Base-by-base conservation (phyloP, 1,140 invertebrate genomes). In the Lasaia peninsularis region DNA sequence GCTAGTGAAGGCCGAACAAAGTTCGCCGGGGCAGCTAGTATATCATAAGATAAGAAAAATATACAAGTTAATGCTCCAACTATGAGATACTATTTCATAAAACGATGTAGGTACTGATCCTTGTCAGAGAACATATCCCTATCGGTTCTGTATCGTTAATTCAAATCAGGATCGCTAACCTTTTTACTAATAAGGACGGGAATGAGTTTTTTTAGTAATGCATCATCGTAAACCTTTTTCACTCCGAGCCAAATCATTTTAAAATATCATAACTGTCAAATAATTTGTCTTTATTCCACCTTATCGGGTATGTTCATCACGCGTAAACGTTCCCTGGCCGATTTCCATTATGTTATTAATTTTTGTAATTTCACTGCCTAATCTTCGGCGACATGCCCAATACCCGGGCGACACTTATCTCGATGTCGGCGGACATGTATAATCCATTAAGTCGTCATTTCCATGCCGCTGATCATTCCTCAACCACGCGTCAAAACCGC, bases 381-480 rank as follows among this genome's bases (percentile, higher is more conserved):
- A 88, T 88, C 84, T 84, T 73, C 65, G 65, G 65, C 73, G 82
- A 81, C 80, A 73, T 74, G 71, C 61, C 71, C 73, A 74, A 78
- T 81, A 76, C 66, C 70, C 76, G 60, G 64, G 79, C 77, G 82
- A 86, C 85, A 86, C 82, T 85, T 86, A 86, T 85, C 84, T 83
- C 73, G 71, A 72, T 82, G 78, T 83, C 85, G 72, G 70, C 74
- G 72, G 82, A 88, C 85, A 88, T 71, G 81, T 86, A 81, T 88
- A 85, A 88, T 88, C 85, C 85, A 88, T 88, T 88, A 88, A 88
- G 80, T 86, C 85, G 85, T 88, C 84, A 86, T 88, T 87, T 87
- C 82, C 82, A 87, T 78, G 64, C 73, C 61, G 76, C 65, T 85
- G 84, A 80, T 86, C 79, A 87, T 87, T 87, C 79, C 71, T 87